Evolutionary conservation across 2,113 vertebrate genomes (phyloP), one percentile per base, ranked within the genome.

Genomic region (Alligator mississippiensis): DNA sequence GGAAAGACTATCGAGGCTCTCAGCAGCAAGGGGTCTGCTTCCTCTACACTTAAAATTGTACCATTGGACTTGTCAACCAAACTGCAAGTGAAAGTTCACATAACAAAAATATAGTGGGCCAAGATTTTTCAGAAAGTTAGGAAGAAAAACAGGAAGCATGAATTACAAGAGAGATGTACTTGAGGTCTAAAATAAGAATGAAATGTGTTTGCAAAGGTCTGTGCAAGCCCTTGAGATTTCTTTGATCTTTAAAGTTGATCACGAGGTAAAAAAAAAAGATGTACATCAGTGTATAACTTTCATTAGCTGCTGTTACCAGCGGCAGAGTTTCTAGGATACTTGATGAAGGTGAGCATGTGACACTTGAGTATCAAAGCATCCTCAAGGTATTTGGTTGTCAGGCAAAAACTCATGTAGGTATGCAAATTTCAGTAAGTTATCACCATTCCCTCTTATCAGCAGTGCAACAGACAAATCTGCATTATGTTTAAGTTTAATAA

Each of bases 161-260:
- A 24, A 24, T 72, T 70, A 77, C 77, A 87, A 76, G 63, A 18
- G 47, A 88, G 84, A 76, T 12, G 9, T 13, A 88, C 74, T 21
- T 38, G 70, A 81, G 34, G 27, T 61, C 54, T 84, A 59, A 55
- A 60, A 58, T 4, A 38, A 93, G 54, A 14, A 18, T 60, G 12
- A 30, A 57, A 47, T 12, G 10, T 58, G 3, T 78, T 68, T 83
- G 64, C 27, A 77, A 84, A 93, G 87, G 7, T 38, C 38, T 61
- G 63, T 91, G 77, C 68, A 90, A 77, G 59, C 84, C 80, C 81
- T 87, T 62, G 83, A 94, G 87, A 63, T 80, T 90, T 90, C 30
- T 85, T 27, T 77, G 59, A 62, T 86, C n/a, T 85, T 94, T 77
- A 61, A 0, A 78, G 80, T 79, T 86, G 63, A 86, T 93, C 64